phyloP scores from a whole-genome alignment of 2,797 vertebrate species.

The Karalla daura region DNA sequence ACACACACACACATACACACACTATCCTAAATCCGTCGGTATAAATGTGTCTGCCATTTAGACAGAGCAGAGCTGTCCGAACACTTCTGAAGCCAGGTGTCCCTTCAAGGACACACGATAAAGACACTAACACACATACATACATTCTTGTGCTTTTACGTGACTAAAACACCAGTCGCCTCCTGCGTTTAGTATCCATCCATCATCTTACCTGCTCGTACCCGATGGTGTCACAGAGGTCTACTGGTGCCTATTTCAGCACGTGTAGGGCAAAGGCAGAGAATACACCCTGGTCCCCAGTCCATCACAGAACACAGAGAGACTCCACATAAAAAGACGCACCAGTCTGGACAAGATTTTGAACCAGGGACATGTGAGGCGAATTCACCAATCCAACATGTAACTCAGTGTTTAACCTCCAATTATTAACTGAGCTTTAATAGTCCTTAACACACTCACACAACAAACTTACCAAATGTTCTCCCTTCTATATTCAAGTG shows the following conservation, averaged over 20 bases:
- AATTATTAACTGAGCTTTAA: no score
- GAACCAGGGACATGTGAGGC: no score
- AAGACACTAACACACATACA: conserved; percentile 6
- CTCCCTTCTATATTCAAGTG: no score
- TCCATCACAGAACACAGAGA: no score
- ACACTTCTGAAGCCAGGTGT: conserved; percentile 52
- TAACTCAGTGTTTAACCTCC: neutral
- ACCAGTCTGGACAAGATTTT: no score
- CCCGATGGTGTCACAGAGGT: no score
- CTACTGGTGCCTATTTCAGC: no score
- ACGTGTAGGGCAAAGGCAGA: no score
- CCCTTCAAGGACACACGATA: conserved; percentile 45
- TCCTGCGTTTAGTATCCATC: neutral
- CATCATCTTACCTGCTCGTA: no score
- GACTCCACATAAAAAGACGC: no score
- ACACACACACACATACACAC: conserved; percentile 41
- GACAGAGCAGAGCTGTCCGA: conserved; percentile 42
- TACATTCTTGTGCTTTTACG: neutral
- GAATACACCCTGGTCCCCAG: no score
- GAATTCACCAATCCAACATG: no score
- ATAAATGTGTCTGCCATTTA: conserved; percentile 61
- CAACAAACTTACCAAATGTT: neutral
- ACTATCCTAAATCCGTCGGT: conserved; percentile 46
- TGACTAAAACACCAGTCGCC: neutral
- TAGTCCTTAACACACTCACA: neutral